Base-by-base conservation (phyloP, 2,113 vertebrate species). In the Cyphomyrus discorhynchus region DNA sequence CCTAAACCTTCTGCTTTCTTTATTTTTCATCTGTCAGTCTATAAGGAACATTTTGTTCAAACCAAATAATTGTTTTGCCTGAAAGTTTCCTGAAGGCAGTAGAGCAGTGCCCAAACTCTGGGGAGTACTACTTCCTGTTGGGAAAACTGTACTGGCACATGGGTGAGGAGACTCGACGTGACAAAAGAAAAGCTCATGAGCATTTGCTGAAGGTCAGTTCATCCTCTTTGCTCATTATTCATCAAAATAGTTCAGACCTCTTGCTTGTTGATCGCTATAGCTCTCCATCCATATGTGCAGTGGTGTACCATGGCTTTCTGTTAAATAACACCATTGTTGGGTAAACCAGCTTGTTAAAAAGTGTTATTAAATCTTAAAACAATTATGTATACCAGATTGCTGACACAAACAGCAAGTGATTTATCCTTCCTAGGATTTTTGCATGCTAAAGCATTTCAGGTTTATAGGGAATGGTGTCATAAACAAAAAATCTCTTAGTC, bases 61-160 rank as follows among this genome's bases (percentile, higher is more conserved):
- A 35, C 49, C n/a, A 66, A 46, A 86, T 27, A 42, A 58, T 19
- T 45, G 35, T 66, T 24, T 88, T 66, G 52, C 47, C 87, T 17
- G 90, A 88, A 87, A 99, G 98, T 94, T 98, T 99, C 91, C 95
- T 96, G 42, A 96, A 94, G 84, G 98, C 98, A 21, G 92, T 96
- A 89, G 94, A 95, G 92, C 96, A 94, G 91, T 96, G 95, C 89
- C 92, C 96, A 47, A 95, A 96, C 87, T 94, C 91, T 92, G 98
- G 96, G 74, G 97, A 97, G 35, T 97, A 96, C 93, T 97, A 97
- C 92, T 97, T 97, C 74, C 95, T 97, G 45, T 94, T 99, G 89
- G 98, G 98, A 0, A 92, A 94, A 85, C 96, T 97, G 0, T 99
- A 98, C 58, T 99, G 98, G 98, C 95, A 95, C 93, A 98, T 98